Percentiles rank a stretch among this genome's conserved stretches.
Evolutionary conservation across 2,797 vertebrate genomes (phyloP).

Genomic region (Champsocephalus esox): DNA sequence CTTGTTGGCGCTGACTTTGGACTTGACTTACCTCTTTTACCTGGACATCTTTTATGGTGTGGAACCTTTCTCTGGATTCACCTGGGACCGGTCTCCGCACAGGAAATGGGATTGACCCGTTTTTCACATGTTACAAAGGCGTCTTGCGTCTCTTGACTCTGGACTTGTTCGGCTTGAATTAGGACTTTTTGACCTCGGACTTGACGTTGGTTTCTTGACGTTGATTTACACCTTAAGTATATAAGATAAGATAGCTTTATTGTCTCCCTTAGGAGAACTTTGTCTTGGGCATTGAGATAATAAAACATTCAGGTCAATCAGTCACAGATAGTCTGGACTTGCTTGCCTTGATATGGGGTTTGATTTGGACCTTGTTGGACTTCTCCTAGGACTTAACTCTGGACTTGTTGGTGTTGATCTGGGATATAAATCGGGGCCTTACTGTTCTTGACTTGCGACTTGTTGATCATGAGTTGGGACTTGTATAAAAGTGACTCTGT

Average conservation of each 20-base stretch:
- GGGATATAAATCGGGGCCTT: not conserved
- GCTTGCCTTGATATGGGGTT: not conserved
- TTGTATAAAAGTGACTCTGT: conserved; percentile 1
- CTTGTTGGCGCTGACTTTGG: too few species aligned
- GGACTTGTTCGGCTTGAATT: not conserved
- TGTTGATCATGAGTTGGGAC: not conserved
- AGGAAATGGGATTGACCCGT: not conserved
- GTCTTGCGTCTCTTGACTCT: not conserved
- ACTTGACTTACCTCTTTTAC: not conserved
- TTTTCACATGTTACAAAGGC: too few species aligned
- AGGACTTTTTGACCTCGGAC: not conserved
- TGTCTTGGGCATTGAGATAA: too few species aligned
- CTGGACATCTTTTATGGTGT: not conserved
- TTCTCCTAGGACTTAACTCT: not conserved
- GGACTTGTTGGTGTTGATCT: not conserved
- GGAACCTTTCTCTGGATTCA: not conserved
- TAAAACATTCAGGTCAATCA: too few species aligned
- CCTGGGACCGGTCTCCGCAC: not conserved
- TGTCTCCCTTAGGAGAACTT: too few species aligned
- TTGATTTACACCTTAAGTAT: not conserved
- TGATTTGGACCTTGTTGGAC: not conserved
- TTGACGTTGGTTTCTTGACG: not conserved
- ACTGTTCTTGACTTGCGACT: not conserved
- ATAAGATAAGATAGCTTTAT: too few species aligned
- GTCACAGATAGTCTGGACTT: not conserved